Conservation (phyloP, 2,888 invertebrate genomes). For the Patella depressa region DNA sequence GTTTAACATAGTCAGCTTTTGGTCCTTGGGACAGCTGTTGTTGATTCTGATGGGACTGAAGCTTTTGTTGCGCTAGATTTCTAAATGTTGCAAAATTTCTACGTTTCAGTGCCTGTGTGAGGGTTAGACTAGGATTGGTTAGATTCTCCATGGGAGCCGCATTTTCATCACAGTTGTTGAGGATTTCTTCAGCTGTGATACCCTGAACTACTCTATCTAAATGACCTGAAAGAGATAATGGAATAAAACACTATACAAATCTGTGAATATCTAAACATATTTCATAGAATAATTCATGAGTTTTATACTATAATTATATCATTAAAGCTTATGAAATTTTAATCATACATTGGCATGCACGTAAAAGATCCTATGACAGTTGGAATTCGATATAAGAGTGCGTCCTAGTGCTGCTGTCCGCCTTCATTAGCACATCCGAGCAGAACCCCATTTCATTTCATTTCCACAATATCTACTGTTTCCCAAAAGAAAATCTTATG, state of each 20-base stretch:
- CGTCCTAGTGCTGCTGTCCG: too few species aligned
- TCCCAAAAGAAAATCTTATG: too few species aligned
- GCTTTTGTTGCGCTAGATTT: constrained; percentile 68
- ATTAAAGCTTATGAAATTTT: too few species aligned
- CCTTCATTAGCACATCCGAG: too few species aligned
- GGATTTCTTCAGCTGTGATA: constrained; percentile 94
- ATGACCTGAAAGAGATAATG: constrained; percentile 77
- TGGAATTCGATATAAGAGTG: too few species aligned
- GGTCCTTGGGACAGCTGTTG: constrained; percentile 44
- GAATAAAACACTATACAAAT: not conserved
- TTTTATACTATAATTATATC: too few species aligned
- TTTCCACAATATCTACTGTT: too few species aligned
- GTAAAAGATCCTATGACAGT: too few species aligned
- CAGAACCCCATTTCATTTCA: too few species aligned
- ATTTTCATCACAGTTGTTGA: constrained; percentile 91
- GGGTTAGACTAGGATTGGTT: constrained; percentile 65
- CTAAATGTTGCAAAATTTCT: constrained; percentile 69
- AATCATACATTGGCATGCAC: too few species aligned
- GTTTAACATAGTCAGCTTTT: constrained; percentile 54
- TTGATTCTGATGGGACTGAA: constrained; percentile 51
- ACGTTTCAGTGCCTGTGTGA: constrained; percentile 65
- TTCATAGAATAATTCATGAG: not conserved
- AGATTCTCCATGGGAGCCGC: constrained; percentile 58
- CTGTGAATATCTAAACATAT: too few species aligned
- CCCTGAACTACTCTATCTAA: constrained; percentile 95